Conservation (phyloP, 1,140 invertebrate species). For the Antheraea pernyi region DNA sequence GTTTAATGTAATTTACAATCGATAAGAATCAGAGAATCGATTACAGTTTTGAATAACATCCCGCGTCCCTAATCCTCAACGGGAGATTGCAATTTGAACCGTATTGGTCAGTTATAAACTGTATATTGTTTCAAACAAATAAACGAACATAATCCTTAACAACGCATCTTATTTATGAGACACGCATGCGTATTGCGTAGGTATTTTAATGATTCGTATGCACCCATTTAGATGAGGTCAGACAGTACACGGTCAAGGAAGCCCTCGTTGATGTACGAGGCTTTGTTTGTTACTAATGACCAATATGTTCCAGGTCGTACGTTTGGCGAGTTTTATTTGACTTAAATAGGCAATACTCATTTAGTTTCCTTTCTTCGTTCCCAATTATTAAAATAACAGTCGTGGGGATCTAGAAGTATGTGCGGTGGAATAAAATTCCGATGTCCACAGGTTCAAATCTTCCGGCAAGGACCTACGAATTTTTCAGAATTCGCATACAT, state of each 20-base stretch:
- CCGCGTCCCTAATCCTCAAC: background rate
- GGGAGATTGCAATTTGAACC: background rate
- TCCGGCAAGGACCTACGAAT: no score
- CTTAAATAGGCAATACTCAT: background rate
- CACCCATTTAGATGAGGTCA: conserved; percentile 1
- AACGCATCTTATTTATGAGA: background rate
- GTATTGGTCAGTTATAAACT: background rate
- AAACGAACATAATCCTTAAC: background rate
- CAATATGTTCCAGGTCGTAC: background rate
- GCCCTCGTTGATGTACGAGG: background rate
- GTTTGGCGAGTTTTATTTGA: background rate
- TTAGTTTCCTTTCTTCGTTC: no score
- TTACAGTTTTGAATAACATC: background rate
- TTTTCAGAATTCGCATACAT: no score
- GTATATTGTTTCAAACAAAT: background rate
- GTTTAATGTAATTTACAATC: background rate
- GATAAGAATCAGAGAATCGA: background rate
- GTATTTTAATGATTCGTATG: background rate
- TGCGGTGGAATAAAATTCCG: no score
- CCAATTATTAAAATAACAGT: no score
- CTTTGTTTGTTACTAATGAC: background rate
- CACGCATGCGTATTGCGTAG: background rate
- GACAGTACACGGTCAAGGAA: conserved; percentile 1
- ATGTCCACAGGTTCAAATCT: no score
- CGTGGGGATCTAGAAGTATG: no score